Evolutionary conservation across 2,113 vertebrate species (phyloP), one percentile per base, ranked within the genome.

Genomic region (Synchiropus splendidus): DNA sequence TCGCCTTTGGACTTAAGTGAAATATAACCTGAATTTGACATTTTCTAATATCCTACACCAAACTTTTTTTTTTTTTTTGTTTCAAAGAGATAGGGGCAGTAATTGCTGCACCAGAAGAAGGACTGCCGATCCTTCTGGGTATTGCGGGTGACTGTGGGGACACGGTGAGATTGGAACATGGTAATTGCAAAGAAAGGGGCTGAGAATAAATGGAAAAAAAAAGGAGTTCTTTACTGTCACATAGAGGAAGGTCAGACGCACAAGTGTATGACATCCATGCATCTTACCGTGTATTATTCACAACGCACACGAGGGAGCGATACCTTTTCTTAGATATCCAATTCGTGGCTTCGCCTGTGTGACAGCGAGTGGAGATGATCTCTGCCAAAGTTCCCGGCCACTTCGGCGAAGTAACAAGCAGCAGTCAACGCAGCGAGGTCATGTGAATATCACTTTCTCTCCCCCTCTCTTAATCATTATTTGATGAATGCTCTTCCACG

Each of bases 11-110:
- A 82, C 67, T 78, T 81, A 81, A 79, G 78, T 79, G 75, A 84
- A 81, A 82, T 81, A 75, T 78, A 86, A 81, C 81, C 77, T 83
- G 80, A 82, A 78, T 83, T 86, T 83, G 84, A 83, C 81, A 86
- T 85, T 83, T 84, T 77, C 78, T 83, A 85, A 83, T 85, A 85
- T 80, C 78, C 77, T 79, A 67, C 74, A 81, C 79, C 74, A 75
- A 82, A 82, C 73, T 45, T 45, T 27, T 78, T 85, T 81, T 83
- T 45, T 45, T 27, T 78, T 85, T 81, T 83, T 83, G 80, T 83
- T 85, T 83, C 80, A 77, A 67, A 80, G 74, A 80, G 80, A 78
- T 77, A 81, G 73, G 65, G 75, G 72, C 54, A 58, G 81, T 86
- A 85, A 86, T 86, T 87, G 80, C 75, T 75, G 65, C 69, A 79